Base-by-base conservation (phyloP, 2,113 vertebrate genomes). In the Alethe diademata region DNA sequence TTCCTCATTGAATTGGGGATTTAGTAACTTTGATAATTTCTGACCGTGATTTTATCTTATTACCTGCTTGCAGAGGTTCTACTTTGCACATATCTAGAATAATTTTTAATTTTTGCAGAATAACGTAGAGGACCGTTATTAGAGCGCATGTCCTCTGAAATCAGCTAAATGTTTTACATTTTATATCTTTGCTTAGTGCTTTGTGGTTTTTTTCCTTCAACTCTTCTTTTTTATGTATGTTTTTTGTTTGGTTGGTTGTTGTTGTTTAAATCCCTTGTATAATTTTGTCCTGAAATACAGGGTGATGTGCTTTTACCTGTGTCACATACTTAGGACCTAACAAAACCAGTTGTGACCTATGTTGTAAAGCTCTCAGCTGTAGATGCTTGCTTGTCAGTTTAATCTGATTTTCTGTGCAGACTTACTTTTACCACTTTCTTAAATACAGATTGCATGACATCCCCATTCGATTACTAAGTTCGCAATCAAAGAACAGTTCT, bases 281-380 rank as follows among this genome's bases (percentile, higher is more conserved):
- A 31, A 24, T 57, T 88, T 40, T 71, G 56, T 51, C 45, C 42
- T 73, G 19, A 71, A 87, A 22, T 42, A 47, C 19, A 66, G 51
- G 18, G 17, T 89, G 53, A 36, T 69, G 31, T 75, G 65, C 22
- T 35, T 66, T 84, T 78, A 72, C 24, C 38, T 3, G 0, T 1
- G 4, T 76, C 71, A 57, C 22, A 9, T 72, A 20, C 8, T 29
- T 61, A 54, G 57, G 36, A 65, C 23, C 11, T 83, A 58, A 72
- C 40, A 58, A 54, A 76, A 51, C 31, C 31, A 36, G 43, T 58
- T 80, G 71, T 93, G 47, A 65, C 42, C 31, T 61, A 0, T n/a
- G 67, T 50, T 75, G 74, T 94, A 91, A 92, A 94, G 64, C 33
- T 88, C 88, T 96, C 81, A 80, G 13, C n/a, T 88, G 61, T 86